These are phyloP conservation scores for Phylloscopus whistleri DNA, from an alignment of 2,113 vertebrate genomes.

Conservation along the genomic window DNA sequence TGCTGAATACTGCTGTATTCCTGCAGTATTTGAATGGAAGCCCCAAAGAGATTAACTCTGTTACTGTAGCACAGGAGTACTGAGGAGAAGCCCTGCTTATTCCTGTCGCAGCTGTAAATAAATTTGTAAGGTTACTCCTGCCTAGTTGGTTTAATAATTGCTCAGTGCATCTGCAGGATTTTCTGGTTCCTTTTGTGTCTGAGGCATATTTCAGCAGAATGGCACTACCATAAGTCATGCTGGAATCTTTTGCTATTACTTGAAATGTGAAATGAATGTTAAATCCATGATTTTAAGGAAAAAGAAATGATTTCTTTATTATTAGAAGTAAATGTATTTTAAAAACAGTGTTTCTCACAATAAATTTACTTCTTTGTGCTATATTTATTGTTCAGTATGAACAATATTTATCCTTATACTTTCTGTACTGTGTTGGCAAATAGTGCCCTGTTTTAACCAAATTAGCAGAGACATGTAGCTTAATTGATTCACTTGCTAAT, in stretches of 20 bases:
- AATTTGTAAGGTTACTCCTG: accelerated
- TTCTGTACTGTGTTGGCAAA: neutral
- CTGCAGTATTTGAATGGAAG: accelerated
- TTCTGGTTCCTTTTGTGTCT: neutral
- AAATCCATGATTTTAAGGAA: neutral
- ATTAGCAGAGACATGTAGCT: neutral
- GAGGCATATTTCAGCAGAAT: neutral
- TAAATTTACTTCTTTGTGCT: neutral
- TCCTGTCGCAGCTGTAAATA: neutral
- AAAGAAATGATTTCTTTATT: neutral
- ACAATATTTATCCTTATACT: neutral
- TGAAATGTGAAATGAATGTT: accelerated
- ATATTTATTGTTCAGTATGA: neutral
- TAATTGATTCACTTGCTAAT: neutral
- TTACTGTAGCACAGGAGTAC: neutral
- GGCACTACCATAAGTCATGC: accelerated
- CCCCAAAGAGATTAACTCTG: neutral
- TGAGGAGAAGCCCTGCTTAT: neutral
- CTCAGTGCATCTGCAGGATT: neutral
- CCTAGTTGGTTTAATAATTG: neutral
- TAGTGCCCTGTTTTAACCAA: neutral
- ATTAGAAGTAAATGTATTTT: neutral
- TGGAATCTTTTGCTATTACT: neutral
- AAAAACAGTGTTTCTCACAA: neutral
- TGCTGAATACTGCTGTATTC: neutral